These are phyloP conservation scores for Eilema depressum DNA, from an alignment of 2,888 invertebrate genomes.

Conservation along the genomic window DNA sequence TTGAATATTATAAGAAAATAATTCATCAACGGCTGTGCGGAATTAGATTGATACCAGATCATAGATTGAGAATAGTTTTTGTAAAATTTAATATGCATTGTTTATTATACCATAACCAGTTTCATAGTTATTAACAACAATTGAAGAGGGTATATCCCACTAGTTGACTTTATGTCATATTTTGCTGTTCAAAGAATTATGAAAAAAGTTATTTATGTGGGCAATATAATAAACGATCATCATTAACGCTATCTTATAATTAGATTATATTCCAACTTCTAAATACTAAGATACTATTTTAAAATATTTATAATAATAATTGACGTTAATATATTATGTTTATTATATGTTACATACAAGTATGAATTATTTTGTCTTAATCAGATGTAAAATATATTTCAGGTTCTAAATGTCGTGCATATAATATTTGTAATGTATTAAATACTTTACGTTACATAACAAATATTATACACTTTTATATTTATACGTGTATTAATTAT, in stretches of 20 bases:
- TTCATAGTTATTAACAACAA: not conserved
- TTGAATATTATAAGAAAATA: not conserved
- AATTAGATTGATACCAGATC: slow-evolving; percentile 24
- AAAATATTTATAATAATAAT: no score
- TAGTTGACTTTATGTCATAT: not conserved
- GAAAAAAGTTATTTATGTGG: not conserved
- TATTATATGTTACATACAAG: no score
- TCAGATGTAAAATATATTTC: no score
- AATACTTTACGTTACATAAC: no score
- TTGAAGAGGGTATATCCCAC: not conserved
- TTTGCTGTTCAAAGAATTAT: not conserved
- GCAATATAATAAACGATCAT: slow-evolving; percentile 5
- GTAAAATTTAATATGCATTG: slow-evolving; percentile 4
- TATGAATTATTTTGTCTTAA: no score
- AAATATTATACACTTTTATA: no score
- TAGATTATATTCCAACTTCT: not conserved
- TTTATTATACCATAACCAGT: not conserved
- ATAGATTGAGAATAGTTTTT: slow-evolving; percentile 13
- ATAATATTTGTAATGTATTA: not conserved
- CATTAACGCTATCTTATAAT: not conserved
- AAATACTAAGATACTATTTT: not conserved
- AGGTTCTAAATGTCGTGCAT: not conserved
- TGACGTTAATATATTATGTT: not conserved
- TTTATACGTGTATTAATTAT: no score
- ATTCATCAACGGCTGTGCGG: slow-evolving; percentile 25